Conservation (phyloP, 2,888 invertebrate species). For the Bimastos eiseni region DNA sequence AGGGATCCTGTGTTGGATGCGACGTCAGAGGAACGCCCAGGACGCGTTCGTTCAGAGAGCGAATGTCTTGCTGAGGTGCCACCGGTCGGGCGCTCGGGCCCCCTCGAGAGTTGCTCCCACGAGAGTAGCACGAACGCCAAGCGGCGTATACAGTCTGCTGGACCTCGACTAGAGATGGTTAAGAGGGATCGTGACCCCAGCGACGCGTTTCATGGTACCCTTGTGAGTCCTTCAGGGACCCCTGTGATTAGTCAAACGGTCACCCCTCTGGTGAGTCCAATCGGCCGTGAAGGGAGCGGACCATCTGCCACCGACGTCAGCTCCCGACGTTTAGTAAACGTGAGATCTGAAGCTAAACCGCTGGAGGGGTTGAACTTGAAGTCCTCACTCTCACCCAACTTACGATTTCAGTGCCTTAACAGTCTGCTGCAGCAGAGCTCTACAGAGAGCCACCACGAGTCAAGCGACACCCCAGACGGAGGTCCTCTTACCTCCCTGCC, state of each 20-base stretch:
- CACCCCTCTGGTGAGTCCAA: neutral
- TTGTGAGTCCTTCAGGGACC: neutral
- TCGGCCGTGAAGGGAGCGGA: neutral
- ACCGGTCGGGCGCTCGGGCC: neutral
- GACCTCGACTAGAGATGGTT: neutral
- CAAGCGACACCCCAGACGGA: neutral
- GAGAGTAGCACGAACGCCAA: neutral
- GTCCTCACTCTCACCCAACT: neutral
- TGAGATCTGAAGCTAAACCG: neutral
- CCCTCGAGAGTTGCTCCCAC: neutral
- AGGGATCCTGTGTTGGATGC: neutral
- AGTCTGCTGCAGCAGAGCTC: neutral
- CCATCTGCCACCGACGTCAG: neutral
- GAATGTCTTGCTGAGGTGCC: neutral
- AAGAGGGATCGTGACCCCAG: neutral
- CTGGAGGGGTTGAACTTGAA: neutral
- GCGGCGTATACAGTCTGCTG: neutral
- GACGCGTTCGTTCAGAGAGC: neutral
- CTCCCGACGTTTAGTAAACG: neutral
- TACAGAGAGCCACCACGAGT: neutral
- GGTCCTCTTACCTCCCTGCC: no score
- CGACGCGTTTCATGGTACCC: neutral
- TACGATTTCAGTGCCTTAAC: neutral
- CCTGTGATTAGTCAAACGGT: neutral
- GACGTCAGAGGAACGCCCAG: neutral